A percentile compares a stretch with the other conserved stretches of the same genome.
phyloP scores from a whole-genome alignment of 2,888 invertebrate species.

The Pycnomerus fuliginosus region DNA sequence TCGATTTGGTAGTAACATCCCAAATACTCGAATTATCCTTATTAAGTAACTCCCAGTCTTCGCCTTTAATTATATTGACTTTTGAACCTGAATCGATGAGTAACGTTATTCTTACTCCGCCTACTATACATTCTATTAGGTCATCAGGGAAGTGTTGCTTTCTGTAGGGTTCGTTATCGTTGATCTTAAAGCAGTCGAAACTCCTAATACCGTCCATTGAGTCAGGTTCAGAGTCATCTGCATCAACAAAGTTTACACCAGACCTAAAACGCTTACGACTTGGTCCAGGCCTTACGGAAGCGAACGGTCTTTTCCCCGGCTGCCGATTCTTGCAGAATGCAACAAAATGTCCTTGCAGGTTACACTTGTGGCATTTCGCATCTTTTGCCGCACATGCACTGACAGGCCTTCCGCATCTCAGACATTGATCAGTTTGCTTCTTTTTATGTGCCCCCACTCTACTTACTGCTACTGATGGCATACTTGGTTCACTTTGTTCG shows the following conservation, averaged over 20 bases:
- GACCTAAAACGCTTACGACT: neutral
- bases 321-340: conserved; percentile 9
- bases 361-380: conserved; percentile 22
- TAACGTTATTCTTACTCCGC: neutral
- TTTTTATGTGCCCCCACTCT: too few species aligned
- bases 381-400: conserved; percentile 18
- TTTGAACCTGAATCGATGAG: neutral
- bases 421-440: too few species aligned
- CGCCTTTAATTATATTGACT: neutral
- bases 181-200: neutral
- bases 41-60: neutral
- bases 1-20: neutral
- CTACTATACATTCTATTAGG: neutral
- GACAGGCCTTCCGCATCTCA: conserved; percentile 1
- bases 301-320: neutral
- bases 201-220: neutral
- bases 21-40: neutral
- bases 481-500: neutral
- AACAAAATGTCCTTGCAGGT: conserved; percentile 22
- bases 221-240: neutral
- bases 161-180: neutral
- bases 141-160: neutral
- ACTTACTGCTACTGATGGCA: neutral
- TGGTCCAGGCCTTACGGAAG: neutral
- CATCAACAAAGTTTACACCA: neutral